Evolutionary conservation across 2,113 vertebrate genomes (phyloP).

Genomic region (Pionites leucogaster): DNA sequence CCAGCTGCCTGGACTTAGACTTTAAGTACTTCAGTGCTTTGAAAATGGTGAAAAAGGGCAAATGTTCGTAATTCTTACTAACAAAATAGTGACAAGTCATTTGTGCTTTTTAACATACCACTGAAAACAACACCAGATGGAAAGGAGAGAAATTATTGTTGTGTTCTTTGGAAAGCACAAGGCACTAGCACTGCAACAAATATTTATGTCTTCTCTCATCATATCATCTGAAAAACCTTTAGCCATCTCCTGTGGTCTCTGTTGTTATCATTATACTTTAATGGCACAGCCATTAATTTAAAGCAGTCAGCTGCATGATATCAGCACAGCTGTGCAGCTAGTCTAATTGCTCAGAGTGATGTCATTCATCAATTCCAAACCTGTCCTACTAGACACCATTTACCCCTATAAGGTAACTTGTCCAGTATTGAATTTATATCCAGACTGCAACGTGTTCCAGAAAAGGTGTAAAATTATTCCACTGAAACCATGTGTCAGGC

Average conservation of each 20-base stretch:
- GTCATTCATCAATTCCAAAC: background rate
- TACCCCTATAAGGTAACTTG: background rate
- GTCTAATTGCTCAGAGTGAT: background rate
- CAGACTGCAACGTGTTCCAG: background rate
- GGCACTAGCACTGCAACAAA: background rate
- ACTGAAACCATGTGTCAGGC: background rate
- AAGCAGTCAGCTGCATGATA: background rate
- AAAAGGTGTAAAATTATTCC: background rate
- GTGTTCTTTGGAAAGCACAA: background rate
- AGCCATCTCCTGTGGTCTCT: background rate
- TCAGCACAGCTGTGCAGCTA: slow-evolving; percentile 7
- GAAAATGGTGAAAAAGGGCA: background rate
- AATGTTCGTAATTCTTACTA: background rate
- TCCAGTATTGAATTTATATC: background rate
- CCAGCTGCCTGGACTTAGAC: background rate
- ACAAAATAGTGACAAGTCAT: background rate
- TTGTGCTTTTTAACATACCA: background rate
- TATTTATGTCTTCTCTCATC: background rate
- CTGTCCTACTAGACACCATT: background rate
- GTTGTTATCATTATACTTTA: background rate
- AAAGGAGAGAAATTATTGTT: background rate
- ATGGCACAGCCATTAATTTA: background rate
- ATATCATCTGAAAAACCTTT: background rate
- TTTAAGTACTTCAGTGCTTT: background rate
- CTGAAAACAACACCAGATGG: background rate